Conservation (phyloP, 2,888 invertebrate genomes). For the Megalurothrips usitatus region DNA sequence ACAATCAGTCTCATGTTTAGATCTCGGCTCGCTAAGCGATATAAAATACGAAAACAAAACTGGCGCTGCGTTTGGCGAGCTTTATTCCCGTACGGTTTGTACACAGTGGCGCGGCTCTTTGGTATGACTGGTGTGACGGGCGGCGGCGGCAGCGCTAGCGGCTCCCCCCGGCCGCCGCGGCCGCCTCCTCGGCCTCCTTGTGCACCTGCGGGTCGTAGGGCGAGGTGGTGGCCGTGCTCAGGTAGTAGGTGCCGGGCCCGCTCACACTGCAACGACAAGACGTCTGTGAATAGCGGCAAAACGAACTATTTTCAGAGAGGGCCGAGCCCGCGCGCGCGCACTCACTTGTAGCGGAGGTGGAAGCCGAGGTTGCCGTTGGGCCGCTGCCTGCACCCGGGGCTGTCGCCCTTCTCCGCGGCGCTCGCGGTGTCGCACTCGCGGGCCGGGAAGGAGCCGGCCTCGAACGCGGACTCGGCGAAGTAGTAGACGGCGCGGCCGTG, state of each 20-base stretch:
- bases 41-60: too few species aligned
- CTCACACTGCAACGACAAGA: not conserved
- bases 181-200: not conserved
- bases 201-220: not conserved
- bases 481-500: slow-evolving; percentile 46
- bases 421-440: slow-evolving; percentile 43
- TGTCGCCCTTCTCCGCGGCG: slow-evolving; percentile 41
- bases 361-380: not conserved
- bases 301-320: not conserved
- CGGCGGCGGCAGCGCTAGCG: too few species aligned
- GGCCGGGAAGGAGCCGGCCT: slow-evolving; percentile 44
- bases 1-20: too few species aligned
- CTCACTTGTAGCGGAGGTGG: not conserved
- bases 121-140: too few species aligned
- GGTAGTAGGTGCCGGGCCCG: not conserved
- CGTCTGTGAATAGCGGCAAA: too few species aligned
- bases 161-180: too few species aligned
- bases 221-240: not conserved
- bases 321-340: not conserved
- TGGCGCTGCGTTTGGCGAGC: too few species aligned
- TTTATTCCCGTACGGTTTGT: too few species aligned
- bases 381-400: slow-evolving; percentile 38
- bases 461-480: slow-evolving; percentile 45
- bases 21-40: too few species aligned
- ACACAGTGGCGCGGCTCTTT: too few species aligned